A percentile compares a stretch with the other conserved stretches of the same genome.
These are phyloP conservation scores for Sturnira hondurensis DNA, from an alignment of 2,113 vertebrate species.

Conservation along the genomic window DNA sequence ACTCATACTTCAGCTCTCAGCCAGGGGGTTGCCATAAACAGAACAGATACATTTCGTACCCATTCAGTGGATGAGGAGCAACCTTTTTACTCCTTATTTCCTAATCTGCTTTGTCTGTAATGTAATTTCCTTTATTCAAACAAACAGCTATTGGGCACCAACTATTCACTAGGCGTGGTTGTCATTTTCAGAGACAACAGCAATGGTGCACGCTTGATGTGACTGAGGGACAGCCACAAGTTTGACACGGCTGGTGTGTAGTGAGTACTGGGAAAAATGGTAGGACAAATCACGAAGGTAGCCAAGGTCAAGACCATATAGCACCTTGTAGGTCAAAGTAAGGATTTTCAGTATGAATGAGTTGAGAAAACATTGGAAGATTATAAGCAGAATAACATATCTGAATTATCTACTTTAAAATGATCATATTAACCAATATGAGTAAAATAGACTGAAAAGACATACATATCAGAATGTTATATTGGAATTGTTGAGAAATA, in stretches of 20 bases:
- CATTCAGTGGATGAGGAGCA: not conserved
- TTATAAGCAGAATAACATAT: not conserved
- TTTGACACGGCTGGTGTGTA: not conserved
- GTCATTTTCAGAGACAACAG: not conserved
- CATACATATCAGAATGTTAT: not conserved
- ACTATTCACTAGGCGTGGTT: not conserved
- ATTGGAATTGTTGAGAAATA: not conserved
- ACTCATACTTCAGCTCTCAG: not conserved
- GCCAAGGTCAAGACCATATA: not conserved
- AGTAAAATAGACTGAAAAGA: not conserved
- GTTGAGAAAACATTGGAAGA: not conserved
- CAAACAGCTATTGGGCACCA: not conserved
- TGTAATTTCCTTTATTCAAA: not conserved
- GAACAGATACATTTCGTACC: not conserved
- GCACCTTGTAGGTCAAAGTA: not conserved
- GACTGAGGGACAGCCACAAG: not conserved
- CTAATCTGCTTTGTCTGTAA: not conserved
- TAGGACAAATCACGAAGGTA: not conserved
- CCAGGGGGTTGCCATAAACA: not conserved
- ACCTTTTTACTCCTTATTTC: not conserved
- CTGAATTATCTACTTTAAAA: not conserved
- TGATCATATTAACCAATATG: not conserved
- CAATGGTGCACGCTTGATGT: not conserved
- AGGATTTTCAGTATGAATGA: not conserved
- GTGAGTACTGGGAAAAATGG: not conserved